These are phyloP conservation scores for Dinocampus coccinellae DNA, from an alignment of 2,888 invertebrate genomes.

Conservation along the genomic window DNA sequence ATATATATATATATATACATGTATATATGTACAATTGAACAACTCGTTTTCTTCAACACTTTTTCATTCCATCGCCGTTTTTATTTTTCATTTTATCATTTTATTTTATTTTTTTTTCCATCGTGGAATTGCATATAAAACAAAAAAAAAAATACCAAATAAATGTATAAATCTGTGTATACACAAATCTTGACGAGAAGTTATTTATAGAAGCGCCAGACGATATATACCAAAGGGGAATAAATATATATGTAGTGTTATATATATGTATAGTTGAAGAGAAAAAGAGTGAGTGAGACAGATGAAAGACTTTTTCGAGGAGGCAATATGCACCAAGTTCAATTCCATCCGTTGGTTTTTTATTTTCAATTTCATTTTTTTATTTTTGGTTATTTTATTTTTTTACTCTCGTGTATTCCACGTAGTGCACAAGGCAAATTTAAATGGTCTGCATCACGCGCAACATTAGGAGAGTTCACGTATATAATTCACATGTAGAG, in stretches of 20 bases:
- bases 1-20: neutral
- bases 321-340: neutral
- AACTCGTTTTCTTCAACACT: neutral
- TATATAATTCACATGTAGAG: neutral
- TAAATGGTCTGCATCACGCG: slow-evolving; percentile 14
- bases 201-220: slow-evolving; percentile 21
- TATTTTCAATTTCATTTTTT: neutral
- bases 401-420: neutral
- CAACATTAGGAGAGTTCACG: too few relatives aligned
- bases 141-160: too few relatives aligned
- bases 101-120: neutral
- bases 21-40: too few relatives aligned
- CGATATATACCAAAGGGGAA: neutral
- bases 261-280: neutral
- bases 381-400: neutral
- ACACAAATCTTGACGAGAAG: neutral
- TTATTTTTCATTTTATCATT: neutral
- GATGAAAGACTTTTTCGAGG: neutral
- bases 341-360: neutral
- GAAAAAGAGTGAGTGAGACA: too few relatives aligned
- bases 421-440: neutral
- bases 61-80: neutral
- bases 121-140: neutral
- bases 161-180: slow-evolving; percentile 5
- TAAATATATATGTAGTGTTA: too few relatives aligned